Base-by-base conservation (phyloP, 2,113 vertebrate species). In the Ctenomys sociabilis region DNA sequence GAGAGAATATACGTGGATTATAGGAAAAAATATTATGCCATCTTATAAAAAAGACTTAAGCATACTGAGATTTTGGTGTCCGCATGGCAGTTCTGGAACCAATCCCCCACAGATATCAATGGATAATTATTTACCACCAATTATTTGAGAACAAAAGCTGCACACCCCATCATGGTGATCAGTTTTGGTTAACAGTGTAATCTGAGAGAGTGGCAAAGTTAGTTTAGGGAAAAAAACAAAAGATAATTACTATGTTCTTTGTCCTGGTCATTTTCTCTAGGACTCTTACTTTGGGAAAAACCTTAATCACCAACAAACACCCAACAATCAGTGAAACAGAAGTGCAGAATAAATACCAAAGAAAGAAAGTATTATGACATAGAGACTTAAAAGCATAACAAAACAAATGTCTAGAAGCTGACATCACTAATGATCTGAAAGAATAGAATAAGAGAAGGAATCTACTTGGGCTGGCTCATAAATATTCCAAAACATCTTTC, bases 371-470 rank as follows among this genome's bases (percentile, higher is more conserved):
- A 52, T 70, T 43, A 72, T 83, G 93, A 87, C 3, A 2, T 0
- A 37, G 43, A 54, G 78, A 80, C 57, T 28, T 30, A 78, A 78
- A 24, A 75, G 63, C 9, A 1, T 63, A 81, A 78, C 40, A 54
- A 1, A 83, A 85, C 91, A 73, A 85, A 57, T 0, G 0, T 81
- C 49, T 26, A 78, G 63, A 85, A 86, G 63, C 83, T 83, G 87
- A 52, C 63, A 32, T 85, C 93, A 87, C 91, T 81, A 59, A 78
- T 28, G 61, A 90, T 35, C 81, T 68, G 45, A 85, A 95, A 94
- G 57, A 94, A 77, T 61, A 77, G 89, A 43, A 40, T 9, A 57
- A 26, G 35, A 88, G 40, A 85, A n/a, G 54, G 54, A 30, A 91
- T 19, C 2, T 0, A 52, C 49, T 73, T 90, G 14, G 54, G 24